Evolutionary conservation across 2,888 invertebrate genomes (phyloP), one percentile per base, ranked within the genome.

Genomic region (Tipula confusa): DNA sequence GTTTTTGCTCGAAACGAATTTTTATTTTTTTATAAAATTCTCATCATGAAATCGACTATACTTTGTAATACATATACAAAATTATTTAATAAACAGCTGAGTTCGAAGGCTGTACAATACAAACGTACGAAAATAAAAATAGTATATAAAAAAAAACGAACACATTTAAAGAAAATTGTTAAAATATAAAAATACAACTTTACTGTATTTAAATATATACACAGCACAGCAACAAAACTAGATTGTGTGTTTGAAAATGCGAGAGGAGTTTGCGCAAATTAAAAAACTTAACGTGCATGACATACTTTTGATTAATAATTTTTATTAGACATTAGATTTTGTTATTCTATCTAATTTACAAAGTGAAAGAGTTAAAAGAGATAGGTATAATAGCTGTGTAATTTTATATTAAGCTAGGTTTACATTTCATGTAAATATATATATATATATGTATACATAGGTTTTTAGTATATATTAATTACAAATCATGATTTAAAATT

Each of bases 181-280:
- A n/a, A n/a, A n/a, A n/a, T n/a, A n/a, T n/a, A n/a, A 43, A n/a
- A 43, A 43, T 43, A 43, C 43, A n/a, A 43, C n/a, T 43, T n/a
- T 15, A 43, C 43, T n/a, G 1, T n/a, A n/a, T 43, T 7, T n/a
- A n/a, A 43, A 31, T 36, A 36, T 64, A 64, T 64, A 24, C 24
- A 24, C 18, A 64, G 24, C 64, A 64, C 24, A 64, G 64, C 64
- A 64, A 64, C 64, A 64, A 64, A 64, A 64, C 64, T 24, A 64
- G 24, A 64, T 64, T 64, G 64, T 64, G 64, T 64, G 11, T 64
- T 24, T 64, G 64, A 64, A 64, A 64, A 64, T 64, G 64, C 64
- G 64, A 64, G 31, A 29, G 80, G 80, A 80, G 80, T 80, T 80
- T 80, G 80, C 80, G 80, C 80, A 80, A 80, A 29, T 80, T 79